Base-by-base conservation (phyloP, 2,113 vertebrate species). In the Paedocypris sp. region DNA sequence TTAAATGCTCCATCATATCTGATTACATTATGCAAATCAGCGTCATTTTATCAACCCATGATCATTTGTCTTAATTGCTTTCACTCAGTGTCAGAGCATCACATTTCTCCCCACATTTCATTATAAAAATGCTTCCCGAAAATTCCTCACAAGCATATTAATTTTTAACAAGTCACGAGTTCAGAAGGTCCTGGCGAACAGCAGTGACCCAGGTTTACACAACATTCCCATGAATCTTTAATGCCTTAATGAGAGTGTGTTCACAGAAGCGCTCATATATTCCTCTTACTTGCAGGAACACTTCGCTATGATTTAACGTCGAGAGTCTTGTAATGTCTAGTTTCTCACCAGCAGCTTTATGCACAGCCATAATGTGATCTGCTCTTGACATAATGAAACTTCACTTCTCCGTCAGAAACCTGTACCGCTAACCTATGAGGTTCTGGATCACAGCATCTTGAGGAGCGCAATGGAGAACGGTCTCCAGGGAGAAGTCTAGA, bases 331-430 rank as follows among this genome's bases (percentile, higher is more conserved):
- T 35, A 33, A 50, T 53, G 59, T 64, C 59, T 67, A 63, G 69
- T 59, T 16, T 56, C 68, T 58, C 59, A 75, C 67, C 54, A 63
- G 45, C 54, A 31, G 60, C 19, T 20, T 56, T 39, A 28, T 42
- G 33, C 15, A 67, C 60, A 62, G 0, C 31, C 47, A 60, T 46
- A 54, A 59, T 67, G 42, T 66, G 71, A 73, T 50, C 28, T 18
- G 64, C 60, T 69, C 60, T 64, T 53, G 66, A 57, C 59, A 54
- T 78, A 76, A 80, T 74, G 67, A 79, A 75, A 77, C 75, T 80
- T 78, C 76, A 63, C 68, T 79, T 80, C 78, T 81, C 69, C 69
- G 79, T 77, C 67, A 64, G 58, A 70, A 65, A 64, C 62, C 62
- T 66, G 71, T 74, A 71, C 70, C 50, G 73, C 65, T 66, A 71